Conservation (phyloP, 2,888 invertebrate genomes). For the Taphrorychus bicolor region DNA sequence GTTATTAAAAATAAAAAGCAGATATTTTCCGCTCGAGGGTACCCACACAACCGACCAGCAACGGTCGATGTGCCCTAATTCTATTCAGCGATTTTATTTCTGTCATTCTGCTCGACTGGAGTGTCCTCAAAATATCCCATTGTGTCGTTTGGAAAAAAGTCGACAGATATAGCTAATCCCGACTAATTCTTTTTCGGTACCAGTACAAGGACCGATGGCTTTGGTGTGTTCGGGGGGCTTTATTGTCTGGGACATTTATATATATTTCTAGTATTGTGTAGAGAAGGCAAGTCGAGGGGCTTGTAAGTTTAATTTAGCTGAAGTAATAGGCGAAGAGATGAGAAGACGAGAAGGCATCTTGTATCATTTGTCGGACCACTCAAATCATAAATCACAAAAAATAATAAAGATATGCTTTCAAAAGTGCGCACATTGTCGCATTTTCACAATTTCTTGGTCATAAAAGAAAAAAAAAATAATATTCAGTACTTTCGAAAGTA, state of each 20-base stretch:
- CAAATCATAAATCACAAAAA: too few species aligned
- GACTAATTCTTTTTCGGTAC: constrained; percentile 19
- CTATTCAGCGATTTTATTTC: constrained; percentile 15
- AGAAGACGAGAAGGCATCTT: neutral
- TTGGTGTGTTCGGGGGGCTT: constrained; percentile 5
- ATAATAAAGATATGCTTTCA: too few species aligned
- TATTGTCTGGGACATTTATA: constrained; percentile 12
- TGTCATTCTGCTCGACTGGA: constrained; percentile 25
- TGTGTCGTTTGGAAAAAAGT: constrained; percentile 14
- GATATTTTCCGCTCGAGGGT: constrained; percentile 11
- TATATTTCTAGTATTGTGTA: constrained; percentile 29
- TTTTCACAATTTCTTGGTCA: too few species aligned
- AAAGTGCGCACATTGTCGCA: too few species aligned
- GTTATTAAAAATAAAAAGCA: constrained; percentile 4
- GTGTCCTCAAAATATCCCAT: constrained; percentile 24
- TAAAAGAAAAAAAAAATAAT: too few species aligned
- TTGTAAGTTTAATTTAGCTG: constrained; percentile 20
- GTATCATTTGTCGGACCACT: neutral
- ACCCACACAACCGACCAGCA: constrained; percentile 20
- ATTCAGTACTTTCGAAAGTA: too few species aligned
- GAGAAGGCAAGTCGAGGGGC: constrained; percentile 20
- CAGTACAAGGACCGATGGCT: constrained; percentile 20
- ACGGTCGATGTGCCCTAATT: constrained; percentile 14
- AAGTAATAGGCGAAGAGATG: constrained; percentile 7
- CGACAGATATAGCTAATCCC: constrained; percentile 24